These are phyloP conservation scores for Napeogenes sylphis DNA, from an alignment of 2,888 invertebrate species.

Conservation along the genomic window DNA sequence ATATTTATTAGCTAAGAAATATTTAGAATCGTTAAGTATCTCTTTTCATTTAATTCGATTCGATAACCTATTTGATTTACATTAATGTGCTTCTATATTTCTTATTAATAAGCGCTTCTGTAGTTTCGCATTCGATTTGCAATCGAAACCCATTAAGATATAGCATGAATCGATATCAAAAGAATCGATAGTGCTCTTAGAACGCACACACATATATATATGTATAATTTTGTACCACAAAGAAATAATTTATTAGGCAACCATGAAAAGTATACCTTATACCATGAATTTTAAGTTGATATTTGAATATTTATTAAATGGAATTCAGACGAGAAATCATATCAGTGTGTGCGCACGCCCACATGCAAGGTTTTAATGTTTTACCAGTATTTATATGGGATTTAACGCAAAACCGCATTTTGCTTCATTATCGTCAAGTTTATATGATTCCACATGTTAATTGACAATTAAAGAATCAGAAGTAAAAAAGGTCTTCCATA, in stretches of 20 bases:
- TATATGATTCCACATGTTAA: conserved; percentile 25
- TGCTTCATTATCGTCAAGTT: conserved; percentile 16
- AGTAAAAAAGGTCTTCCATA: conserved; percentile 13
- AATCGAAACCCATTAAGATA: conserved; percentile 24
- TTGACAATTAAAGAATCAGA: conserved; percentile 23
- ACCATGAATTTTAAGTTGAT: background rate
- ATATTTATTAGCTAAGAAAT: conserved; percentile 16
- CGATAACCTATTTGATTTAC: conserved; percentile 17
- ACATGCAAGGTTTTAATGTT: conserved; percentile 11
- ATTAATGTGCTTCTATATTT: conserved; percentile 20
- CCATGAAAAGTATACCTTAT: conserved; percentile 1
- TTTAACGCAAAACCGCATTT: conserved; percentile 11
- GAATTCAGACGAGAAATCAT: background rate
- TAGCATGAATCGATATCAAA: conserved; percentile 12
- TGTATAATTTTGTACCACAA: background rate
- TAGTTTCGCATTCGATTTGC: conserved; percentile 20
- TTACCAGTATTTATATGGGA: conserved; percentile 4
- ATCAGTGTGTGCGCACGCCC: conserved; percentile 9
- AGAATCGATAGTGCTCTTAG: conserved; percentile 14
- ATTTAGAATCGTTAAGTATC: conserved; percentile 10
- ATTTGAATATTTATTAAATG: background rate
- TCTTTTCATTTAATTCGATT: conserved; percentile 11
- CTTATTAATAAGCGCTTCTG: conserved; percentile 24
- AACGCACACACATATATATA: conserved; percentile 12
- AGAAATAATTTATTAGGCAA: background rate